Conservation (phyloP, 2,888 invertebrate species). For the Drosophila nigritarsus region DNA sequence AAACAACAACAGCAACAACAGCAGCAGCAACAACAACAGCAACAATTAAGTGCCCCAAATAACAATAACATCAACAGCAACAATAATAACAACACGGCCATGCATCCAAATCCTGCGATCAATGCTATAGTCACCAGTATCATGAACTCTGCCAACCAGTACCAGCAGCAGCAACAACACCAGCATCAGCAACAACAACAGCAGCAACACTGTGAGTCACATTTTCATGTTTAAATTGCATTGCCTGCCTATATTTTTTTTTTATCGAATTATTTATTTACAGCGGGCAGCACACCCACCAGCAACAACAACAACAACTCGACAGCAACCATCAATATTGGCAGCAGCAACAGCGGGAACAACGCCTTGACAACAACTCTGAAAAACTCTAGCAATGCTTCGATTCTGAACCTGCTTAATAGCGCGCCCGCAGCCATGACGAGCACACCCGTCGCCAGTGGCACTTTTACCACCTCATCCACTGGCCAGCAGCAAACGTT, state of each 20-base stretch:
- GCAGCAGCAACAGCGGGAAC: slow-evolving; percentile 29
- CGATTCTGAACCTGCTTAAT: slow-evolving; percentile 91
- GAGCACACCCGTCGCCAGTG: slow-evolving; percentile 86
- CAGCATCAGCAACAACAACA: slow-evolving; percentile 65
- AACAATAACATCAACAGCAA: slow-evolving; percentile 60
- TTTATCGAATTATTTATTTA: not conserved
- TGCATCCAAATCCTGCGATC: slow-evolving; percentile 87
- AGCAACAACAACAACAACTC: slow-evolving; percentile 29
- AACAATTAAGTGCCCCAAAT: slow-evolving; percentile 51
- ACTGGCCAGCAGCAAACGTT: slow-evolving; percentile 78
- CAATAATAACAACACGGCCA: slow-evolving; percentile 67
- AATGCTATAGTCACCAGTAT: slow-evolving; percentile 92
- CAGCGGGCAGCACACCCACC: slow-evolving; percentile 65
- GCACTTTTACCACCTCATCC: slow-evolving; percentile 82
- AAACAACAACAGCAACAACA: slow-evolving; percentile 83
- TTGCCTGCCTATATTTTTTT: not conserved
- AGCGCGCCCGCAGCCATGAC: slow-evolving; percentile 91
- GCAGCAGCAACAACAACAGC: slow-evolving; percentile 15
- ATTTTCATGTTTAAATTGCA: not conserved
- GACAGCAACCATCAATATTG: slow-evolving; percentile 36
- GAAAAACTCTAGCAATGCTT: slow-evolving; percentile 87
- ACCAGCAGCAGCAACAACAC: slow-evolving; percentile 87
- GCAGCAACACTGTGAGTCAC: slow-evolving; percentile 48
- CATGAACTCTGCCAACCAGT: slow-evolving; percentile 93
- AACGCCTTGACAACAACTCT: slow-evolving; percentile 50